A percentile compares a stretch with the other conserved stretches of the same genome.
Conservation (phyloP, 2,888 invertebrate species). For the Nowickia ferox region DNA sequence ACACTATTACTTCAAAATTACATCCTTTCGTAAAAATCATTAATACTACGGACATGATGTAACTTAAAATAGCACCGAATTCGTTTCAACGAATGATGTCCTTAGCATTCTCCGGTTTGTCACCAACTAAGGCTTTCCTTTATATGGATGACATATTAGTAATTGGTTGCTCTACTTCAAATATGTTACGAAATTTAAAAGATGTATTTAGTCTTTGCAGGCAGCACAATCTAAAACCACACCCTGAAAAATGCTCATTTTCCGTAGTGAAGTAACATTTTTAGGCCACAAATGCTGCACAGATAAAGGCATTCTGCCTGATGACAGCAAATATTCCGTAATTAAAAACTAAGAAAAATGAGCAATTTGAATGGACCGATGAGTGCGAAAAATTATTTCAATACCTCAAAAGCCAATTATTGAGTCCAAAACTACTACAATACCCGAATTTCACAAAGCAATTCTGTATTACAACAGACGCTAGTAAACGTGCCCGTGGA, state of each 20-base stretch:
- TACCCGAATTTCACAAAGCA: conserved; percentile 64
- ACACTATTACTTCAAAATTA: not conserved
- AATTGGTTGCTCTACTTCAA: too few species aligned
- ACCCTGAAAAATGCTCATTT: conserved; percentile 1
- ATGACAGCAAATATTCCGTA: conserved; percentile 1
- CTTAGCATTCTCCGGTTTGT: conserved; percentile 1
- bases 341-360: not conserved
- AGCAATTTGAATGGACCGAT: too few species aligned
- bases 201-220: too few species aligned
- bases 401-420: conserved; percentile 32
- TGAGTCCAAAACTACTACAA: conserved; percentile 44
- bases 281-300: conserved; percentile 19
- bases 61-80: not conserved
- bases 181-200: too few species aligned
- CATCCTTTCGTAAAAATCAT: not conserved
- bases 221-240: conserved; percentile 10
- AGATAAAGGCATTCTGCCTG: not conserved
- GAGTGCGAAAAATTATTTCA: too few species aligned
- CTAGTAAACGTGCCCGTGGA: conserved; percentile 66
- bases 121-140: conserved; percentile 19
- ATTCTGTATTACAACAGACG: conserved; percentile 69
- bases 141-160: too few species aligned
- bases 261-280: not conserved
- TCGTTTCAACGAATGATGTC: conserved; percentile 22
- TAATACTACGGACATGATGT: not conserved